Conservation (phyloP, 2,113 vertebrate genomes). For the Diglossa brunneiventris region DNA sequence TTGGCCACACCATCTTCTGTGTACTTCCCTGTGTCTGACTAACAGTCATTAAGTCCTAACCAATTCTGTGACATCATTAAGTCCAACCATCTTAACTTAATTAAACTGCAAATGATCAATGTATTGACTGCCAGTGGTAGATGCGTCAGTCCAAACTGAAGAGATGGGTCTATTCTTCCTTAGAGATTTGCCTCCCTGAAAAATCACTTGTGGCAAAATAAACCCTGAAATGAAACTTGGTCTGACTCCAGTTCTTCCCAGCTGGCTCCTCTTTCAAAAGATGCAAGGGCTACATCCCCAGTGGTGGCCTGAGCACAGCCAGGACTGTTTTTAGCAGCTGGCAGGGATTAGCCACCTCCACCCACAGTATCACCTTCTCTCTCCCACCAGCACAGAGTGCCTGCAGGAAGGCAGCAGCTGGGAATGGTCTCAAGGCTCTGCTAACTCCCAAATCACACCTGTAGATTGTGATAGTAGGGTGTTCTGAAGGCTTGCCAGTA, state of each 20-base stretch:
- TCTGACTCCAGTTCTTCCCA: background rate
- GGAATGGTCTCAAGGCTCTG: background rate
- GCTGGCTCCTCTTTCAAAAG: background rate
- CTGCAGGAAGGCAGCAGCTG: background rate
- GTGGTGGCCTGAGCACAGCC: fast-evolving
- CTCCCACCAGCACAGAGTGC: background rate
- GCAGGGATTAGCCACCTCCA: background rate
- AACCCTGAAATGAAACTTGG: background rate
- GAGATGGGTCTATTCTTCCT: background rate
- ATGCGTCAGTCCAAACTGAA: background rate
- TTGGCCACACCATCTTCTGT: background rate
- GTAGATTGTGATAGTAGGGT: background rate
- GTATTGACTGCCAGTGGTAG: background rate
- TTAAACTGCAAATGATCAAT: background rate
- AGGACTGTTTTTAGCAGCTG: background rate
- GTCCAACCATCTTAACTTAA: background rate
- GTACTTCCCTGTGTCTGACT: background rate
- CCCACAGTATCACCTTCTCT: background rate
- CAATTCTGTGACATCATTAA: background rate
- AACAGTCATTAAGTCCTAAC: background rate
- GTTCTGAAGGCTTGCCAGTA: background rate
- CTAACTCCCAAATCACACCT: background rate
- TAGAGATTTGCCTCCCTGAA: background rate
- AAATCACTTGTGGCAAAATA: background rate
- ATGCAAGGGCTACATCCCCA: background rate